Base-by-base conservation (phyloP, 92 coral and sea anemone genomes). In the Palythoa caribaeorum region DNA sequence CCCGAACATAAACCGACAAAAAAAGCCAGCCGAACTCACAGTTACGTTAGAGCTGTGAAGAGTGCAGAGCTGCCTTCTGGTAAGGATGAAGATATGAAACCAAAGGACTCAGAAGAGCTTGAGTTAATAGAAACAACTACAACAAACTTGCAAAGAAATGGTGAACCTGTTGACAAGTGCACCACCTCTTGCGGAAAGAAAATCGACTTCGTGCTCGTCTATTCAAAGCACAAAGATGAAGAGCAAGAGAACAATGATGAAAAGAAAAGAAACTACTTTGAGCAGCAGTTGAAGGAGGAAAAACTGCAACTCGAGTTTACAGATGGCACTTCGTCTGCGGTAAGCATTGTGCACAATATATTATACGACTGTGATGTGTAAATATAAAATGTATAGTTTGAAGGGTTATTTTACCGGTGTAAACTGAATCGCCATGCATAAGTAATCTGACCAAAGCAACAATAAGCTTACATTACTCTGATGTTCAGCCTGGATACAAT, bases 181-280 rank as follows among this genome's bases (percentile, higher is more conserved):
- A 38, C 48, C 53, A 79, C 54, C 16, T 13, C 55, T 5, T 51
- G 54, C 2, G 66, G 54, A 40, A 79, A 62, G 92, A 94, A 92
- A 66, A 89, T 93, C n/a, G 99, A 97, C 80, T 97, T 89, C 89
- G 98, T 97, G 40, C 89, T 97, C n/a, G 99, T 94, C 15, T 97
- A 97, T 73, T 81, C 81, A 62, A 89, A 96, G 90, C 80, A 87
- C 77, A 78, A 77, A 69, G 60, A 80, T 69, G 88, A 89, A 21
- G 84, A 86, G 11, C 94, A 96, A 6, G 97, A 95, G 54, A 80
- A 95, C 14, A 77, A 92, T 40, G 88, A 92, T 11, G 88, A 50
- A 16, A 78, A 70, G 5, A 90, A 84, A 20, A 85, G 95, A 51
- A 88, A 78, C 47, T 79, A 91, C 75, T 94, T 87, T 59, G 98